A percentile compares a stretch with the other conserved stretches of the same genome.
Conservation (phyloP, 2,797 vertebrate genomes). For the Hylomyscus alleni region DNA sequence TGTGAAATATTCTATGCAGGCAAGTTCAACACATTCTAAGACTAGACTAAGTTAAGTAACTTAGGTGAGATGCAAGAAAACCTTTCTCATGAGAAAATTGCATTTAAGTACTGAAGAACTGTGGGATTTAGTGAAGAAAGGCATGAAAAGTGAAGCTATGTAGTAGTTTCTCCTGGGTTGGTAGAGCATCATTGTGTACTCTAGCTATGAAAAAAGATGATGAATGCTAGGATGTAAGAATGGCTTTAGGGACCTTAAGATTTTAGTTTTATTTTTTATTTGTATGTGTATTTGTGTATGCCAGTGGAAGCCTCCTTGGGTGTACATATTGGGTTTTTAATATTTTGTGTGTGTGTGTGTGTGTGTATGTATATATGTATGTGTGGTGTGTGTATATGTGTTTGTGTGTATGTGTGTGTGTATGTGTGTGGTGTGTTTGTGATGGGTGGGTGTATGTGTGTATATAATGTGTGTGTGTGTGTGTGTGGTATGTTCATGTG, state of each 20-base stretch:
- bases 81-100: background rate
- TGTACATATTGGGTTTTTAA: background rate
- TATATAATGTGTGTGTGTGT: background rate
- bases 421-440: too few species aligned
- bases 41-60: background rate
- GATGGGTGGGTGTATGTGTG: too few species aligned
- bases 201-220: background rate
- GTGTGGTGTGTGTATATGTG: background rate
- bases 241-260: background rate
- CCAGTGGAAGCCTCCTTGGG: background rate
- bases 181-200: background rate
- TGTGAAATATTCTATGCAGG: background rate
- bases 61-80: slow-evolving; percentile 17
- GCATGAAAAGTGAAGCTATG: background rate
- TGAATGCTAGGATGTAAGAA: background rate
- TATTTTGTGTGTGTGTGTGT: background rate
- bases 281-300: background rate
- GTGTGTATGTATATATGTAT: background rate
- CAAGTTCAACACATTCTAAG: background rate
- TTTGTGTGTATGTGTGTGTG: background rate
- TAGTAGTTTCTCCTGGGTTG: too few species aligned
- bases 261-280: background rate
- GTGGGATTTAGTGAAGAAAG: background rate
- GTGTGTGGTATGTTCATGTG: background rate
- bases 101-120: background rate